Evolutionary conservation across 2,113 vertebrate species (phyloP).

Genomic region (Felis chaus): DNA sequence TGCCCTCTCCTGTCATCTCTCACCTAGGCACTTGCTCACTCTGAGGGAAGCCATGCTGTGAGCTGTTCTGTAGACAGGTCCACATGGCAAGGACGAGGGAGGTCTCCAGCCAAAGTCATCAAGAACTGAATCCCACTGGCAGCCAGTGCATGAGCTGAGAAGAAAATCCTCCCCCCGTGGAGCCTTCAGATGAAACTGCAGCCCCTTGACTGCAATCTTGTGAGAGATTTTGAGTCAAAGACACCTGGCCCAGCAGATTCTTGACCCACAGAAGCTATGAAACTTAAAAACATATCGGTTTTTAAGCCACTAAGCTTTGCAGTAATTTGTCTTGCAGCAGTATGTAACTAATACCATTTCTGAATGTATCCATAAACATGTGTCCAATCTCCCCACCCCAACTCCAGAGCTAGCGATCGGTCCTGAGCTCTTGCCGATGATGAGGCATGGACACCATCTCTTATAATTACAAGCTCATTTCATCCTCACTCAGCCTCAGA

Average conservation of each 20-base stretch:
- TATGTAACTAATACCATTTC: neutral
- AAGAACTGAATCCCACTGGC: neutral
- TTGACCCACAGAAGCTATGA: neutral
- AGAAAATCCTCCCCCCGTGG: too few relatives aligned
- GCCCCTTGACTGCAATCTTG: neutral
- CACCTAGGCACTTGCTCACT: neutral
- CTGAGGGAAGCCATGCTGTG: neutral
- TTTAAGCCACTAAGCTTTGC: neutral
- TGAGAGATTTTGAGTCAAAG: neutral
- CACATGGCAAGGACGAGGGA: neutral
- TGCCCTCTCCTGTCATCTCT: neutral
- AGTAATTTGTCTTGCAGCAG: neutral
- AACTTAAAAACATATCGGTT: neutral
- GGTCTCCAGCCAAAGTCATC: neutral
- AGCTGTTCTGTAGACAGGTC: neutral
- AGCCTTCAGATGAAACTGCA: neutral
- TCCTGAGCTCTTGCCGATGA: neutral
- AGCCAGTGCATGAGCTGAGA: neutral
- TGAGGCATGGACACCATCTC: neutral
- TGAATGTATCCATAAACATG: neutral
- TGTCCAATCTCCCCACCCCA: neutral
- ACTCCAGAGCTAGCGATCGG: neutral
- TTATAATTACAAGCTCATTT: neutral
- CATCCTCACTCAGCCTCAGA: neutral
- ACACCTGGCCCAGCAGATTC: neutral